A percentile compares a stretch with the other conserved stretches of the same genome.
Conservation (phyloP, 2,797 vertebrate species). For the Pseudocheirus occidentalis region DNA sequence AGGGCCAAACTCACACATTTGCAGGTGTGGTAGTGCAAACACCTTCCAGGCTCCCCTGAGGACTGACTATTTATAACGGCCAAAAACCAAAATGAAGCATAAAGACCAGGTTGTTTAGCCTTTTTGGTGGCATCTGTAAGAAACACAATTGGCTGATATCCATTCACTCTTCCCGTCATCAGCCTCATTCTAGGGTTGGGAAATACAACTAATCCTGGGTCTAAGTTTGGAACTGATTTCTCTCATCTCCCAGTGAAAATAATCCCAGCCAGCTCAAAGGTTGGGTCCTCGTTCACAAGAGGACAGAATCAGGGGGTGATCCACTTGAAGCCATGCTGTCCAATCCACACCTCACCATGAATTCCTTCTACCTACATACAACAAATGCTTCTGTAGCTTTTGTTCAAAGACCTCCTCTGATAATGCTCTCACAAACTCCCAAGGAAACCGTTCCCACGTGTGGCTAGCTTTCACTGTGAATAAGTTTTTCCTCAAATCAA, state of each 20-base stretch:
- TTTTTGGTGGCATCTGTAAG: constrained; percentile 71
- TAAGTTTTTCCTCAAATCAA: neutral
- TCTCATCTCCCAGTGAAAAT: constrained; percentile 36
- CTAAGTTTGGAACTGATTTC: constrained; percentile 28
- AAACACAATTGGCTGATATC: constrained; percentile 38
- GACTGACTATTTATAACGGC: constrained; percentile 66
- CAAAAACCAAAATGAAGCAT: constrained; percentile 59
- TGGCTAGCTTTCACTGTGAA: neutral
- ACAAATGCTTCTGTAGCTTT: neutral
- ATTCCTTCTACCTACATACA: neutral
- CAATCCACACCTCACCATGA: neutral
- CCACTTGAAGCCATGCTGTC: neutral
- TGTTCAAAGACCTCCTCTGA: neutral
- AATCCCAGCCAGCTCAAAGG: neutral
- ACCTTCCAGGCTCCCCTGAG: constrained; percentile 66
- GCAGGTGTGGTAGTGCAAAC: constrained; percentile 55
- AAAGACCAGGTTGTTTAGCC: constrained; percentile 71
- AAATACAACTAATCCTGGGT: neutral
- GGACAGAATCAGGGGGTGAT: neutral
- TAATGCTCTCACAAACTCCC: neutral
- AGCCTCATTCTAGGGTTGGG: constrained; percentile 33
- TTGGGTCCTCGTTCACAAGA: neutral
- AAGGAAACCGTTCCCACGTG: neutral
- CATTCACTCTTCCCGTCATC: constrained; percentile 62
- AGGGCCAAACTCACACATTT: constrained; percentile 57